A percentile compares a stretch with the other conserved stretches of the same genome.
phyloP scores from a whole-genome alignment of 2,888 invertebrate species.

The Opisthograptis luteolata region DNA sequence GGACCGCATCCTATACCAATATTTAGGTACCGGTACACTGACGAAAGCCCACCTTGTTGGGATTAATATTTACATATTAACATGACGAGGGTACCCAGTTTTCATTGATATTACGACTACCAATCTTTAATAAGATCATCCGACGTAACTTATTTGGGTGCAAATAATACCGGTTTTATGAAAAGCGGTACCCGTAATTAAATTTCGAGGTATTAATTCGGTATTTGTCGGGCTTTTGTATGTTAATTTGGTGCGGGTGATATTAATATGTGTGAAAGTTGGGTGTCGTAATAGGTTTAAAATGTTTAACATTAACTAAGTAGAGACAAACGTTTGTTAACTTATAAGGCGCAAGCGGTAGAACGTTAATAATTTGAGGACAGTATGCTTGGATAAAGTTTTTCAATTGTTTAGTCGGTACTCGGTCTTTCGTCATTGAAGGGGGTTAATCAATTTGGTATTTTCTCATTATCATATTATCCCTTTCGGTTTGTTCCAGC shows the following conservation, averaged over 20 bases:
- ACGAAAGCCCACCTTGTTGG: constrained; percentile 24
- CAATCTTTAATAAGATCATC: constrained; percentile 24
- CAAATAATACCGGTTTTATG: constrained; percentile 21
- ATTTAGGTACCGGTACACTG: constrained; percentile 34
- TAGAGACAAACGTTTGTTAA: not conserved
- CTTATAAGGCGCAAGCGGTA: too few species aligned
- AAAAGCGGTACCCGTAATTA: constrained; percentile 25
- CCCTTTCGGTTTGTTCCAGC: too few species aligned
- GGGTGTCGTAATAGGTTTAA: constrained; percentile 4
- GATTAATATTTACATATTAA: constrained; percentile 34
- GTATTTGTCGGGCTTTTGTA: constrained; percentile 19
- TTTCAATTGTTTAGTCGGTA: too few species aligned
- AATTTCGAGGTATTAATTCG: constrained; percentile 22
- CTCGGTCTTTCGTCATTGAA: too few species aligned
- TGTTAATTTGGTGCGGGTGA: constrained; percentile 14
- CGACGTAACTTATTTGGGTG: constrained; percentile 23
- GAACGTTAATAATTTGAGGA: too few species aligned
- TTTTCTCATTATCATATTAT: too few species aligned
- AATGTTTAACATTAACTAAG: constrained; percentile 5
- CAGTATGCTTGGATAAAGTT: too few species aligned
- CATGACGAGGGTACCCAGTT: constrained; percentile 24
- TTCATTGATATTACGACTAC: constrained; percentile 12
- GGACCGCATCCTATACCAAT: constrained; percentile 34
- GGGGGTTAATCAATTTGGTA: too few species aligned
- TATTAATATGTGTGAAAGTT: constrained; percentile 11